These are phyloP conservation scores for Eulemur rufifrons DNA, from an alignment of 2,113 vertebrate genomes.

Conservation along the genomic window DNA sequence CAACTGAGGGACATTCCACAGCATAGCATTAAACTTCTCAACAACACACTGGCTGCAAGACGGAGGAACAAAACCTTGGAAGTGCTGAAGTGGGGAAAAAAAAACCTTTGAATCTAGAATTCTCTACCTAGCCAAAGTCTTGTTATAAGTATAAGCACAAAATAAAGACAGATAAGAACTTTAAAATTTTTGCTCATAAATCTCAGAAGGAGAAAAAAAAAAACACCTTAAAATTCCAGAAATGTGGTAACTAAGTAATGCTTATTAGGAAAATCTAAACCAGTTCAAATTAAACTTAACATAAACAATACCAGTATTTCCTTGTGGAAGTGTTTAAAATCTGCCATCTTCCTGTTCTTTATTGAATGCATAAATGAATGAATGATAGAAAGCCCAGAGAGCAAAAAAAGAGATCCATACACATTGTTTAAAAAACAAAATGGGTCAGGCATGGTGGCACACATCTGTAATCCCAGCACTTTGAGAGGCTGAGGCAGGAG, in stretches of 20 bases:
- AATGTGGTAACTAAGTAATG: neutral
- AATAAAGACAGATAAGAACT: neutral
- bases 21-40: neutral
- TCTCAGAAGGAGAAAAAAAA: neutral
- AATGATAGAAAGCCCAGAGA: neutral
- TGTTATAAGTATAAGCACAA: neutral
- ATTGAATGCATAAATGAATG: neutral
- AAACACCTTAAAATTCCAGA: neutral
- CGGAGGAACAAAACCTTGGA: neutral
- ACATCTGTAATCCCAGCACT: too few relatives aligned
- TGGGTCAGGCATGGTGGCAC: neutral
- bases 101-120: neutral
- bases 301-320: neutral
- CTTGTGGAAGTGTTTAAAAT: conserved; percentile 1
- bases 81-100: neutral
- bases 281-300: neutral
- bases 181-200: neutral
- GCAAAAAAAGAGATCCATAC: neutral
- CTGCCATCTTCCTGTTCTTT: neutral
- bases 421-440: neutral
- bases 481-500: too few relatives aligned
- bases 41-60: neutral
- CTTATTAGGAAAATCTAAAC: conserved; percentile 24
- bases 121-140: neutral
- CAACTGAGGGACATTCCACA: neutral